Percentiles rank a stretch among this genome's conserved stretches.
Conservation (phyloP, 2,888 invertebrate genomes). For the Flexamia atlantica region DNA sequence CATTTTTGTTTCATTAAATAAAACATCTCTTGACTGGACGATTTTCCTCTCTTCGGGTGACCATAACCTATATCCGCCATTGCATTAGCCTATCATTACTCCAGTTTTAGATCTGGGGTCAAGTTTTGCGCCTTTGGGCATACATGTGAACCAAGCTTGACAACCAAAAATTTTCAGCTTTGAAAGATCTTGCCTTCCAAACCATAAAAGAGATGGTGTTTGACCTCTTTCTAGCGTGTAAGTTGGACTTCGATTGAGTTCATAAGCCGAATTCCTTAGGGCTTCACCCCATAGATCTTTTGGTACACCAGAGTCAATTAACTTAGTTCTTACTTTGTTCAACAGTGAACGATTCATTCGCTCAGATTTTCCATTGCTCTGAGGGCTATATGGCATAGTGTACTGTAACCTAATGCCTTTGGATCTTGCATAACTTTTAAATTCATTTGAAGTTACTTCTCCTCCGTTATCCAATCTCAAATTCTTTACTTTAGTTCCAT, state of each 20-base stretch:
- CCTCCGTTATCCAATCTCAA: conserved; percentile 70
- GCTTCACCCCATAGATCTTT: conserved; percentile 69
- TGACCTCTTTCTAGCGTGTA: conserved; percentile 30
- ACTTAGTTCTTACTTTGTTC: conserved; percentile 69
- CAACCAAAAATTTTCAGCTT: conserved; percentile 67
- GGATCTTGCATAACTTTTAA: conserved; percentile 67
- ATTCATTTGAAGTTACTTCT: conserved; percentile 69
- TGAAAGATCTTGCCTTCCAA: conserved; percentile 59
- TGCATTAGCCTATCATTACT: conserved; percentile 64
- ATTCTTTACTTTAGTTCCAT: conserved; percentile 68
- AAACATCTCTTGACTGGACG: conserved; percentile 61
- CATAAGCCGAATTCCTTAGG: conserved; percentile 67
- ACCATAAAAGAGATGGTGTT: conserved; percentile 64
- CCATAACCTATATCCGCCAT: conserved; percentile 47
- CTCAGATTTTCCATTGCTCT: conserved; percentile 71
- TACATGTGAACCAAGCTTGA: conserved; percentile 59
- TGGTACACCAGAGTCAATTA: conserved; percentile 68
- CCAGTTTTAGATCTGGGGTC: conserved; percentile 58
- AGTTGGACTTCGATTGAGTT: conserved; percentile 68
- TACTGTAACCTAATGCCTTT: conserved; percentile 69
- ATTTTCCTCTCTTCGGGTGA: conserved; percentile 53
- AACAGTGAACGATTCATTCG: conserved; percentile 70
- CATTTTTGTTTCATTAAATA: conserved; percentile 62
- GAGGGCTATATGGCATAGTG: conserved; percentile 70
- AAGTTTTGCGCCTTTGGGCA: conserved; percentile 62